Evolutionary conservation across 2,797 vertebrate genomes (phyloP).

Genomic region (Anomalospiza imberbis): DNA sequence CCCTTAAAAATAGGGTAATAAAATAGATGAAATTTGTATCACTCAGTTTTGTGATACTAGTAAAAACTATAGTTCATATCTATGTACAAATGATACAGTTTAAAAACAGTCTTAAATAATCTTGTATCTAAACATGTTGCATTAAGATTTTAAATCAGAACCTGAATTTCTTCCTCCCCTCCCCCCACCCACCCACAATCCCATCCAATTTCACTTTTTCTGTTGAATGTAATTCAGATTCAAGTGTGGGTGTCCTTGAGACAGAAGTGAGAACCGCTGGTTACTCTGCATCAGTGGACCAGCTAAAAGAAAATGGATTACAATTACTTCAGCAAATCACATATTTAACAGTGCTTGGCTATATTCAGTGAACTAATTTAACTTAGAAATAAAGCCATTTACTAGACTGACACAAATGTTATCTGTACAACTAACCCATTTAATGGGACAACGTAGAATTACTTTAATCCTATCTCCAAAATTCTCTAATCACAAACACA

Average conservation of each 20-base stretch:
- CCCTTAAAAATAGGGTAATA: constrained; percentile 99
- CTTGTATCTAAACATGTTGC: constrained; percentile 80
- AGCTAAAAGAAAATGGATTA: constrained; percentile 74
- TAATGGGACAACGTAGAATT: not conserved
- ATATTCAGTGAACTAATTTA: constrained; percentile 6
- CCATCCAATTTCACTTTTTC: constrained; percentile 87
- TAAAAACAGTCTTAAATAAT: constrained; percentile 90
- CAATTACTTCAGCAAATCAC: constrained; percentile 54
- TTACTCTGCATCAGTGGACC: constrained; percentile 88
- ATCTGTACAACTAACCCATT: not conserved
- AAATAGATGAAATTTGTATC: constrained; percentile 99
- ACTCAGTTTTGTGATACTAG: constrained; percentile 93
- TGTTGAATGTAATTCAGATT: constrained; percentile 94
- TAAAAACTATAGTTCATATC: constrained; percentile 90
- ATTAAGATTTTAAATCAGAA: constrained; percentile 82
- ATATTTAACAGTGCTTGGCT: not conserved
- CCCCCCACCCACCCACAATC: not conserved
- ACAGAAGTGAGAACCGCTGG: constrained; percentile 88
- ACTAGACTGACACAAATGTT: not conserved
- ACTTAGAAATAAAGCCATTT: constrained; percentile 5
- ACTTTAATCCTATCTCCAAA: not conserved
- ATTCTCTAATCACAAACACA: not conserved
- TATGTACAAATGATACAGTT: constrained; percentile 98
- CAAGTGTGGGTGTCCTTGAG: constrained; percentile 87
- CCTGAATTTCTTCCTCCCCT: constrained; percentile 74